Percentiles rank a stretch among this genome's conserved stretches.
These are phyloP conservation scores for Jordanella pulchra DNA, from an alignment of 2,797 vertebrate species.

Conservation along the genomic window DNA sequence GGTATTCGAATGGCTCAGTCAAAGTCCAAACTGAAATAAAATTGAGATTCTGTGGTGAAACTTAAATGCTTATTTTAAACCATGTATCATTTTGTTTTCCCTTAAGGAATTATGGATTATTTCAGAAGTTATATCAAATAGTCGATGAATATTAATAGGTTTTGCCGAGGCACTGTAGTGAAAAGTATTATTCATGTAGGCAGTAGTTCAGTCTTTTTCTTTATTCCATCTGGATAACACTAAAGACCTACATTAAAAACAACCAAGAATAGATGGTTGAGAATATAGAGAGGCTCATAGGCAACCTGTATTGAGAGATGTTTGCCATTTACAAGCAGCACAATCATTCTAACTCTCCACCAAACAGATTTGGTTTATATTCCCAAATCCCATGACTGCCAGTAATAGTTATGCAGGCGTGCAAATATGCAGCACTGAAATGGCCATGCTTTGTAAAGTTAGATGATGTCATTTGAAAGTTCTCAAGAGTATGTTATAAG, in stretches of 20 bases:
- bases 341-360: slow-evolving; percentile 15
- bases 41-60: neutral
- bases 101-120: neutral
- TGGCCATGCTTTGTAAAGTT: slow-evolving; percentile 45
- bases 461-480: slow-evolving; percentile 69
- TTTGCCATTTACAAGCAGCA: slow-evolving; percentile 15
- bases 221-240: neutral
- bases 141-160: neutral
- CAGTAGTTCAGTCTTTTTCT: neutral
- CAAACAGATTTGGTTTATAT: slow-evolving; percentile 36
- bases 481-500: slow-evolving; percentile 46
- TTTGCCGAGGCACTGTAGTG: neutral
- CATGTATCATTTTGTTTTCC: neutral
- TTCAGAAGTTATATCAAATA: neutral
- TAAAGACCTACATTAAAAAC: neutral
- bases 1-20: neutral
- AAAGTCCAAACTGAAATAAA: neutral
- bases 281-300: neutral
- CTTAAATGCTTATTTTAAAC: neutral
- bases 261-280: neutral
- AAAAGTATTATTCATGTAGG: neutral
- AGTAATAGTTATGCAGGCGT: slow-evolving; percentile 59
- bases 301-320: slow-evolving; percentile 30
- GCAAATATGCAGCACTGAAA: slow-evolving; percentile 62
- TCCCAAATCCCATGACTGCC: slow-evolving; percentile 51